These are phyloP conservation scores for Euthynnus affinis DNA, from an alignment of 2,797 vertebrate species.

Conservation along the genomic window DNA sequence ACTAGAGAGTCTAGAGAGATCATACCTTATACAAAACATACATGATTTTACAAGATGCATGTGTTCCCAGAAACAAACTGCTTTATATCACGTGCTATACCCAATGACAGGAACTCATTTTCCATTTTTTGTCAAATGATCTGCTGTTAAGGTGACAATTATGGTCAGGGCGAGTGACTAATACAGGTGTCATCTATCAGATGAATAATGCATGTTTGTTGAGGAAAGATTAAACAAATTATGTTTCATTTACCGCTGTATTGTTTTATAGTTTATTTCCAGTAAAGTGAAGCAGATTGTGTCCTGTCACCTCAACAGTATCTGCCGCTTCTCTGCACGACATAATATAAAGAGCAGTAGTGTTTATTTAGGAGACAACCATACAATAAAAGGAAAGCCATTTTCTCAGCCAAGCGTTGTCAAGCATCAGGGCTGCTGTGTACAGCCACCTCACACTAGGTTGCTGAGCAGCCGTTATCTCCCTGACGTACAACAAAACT, in stretches of 20 bases:
- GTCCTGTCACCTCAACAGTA: not conserved
- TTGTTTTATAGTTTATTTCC: slow-evolving; percentile 4
- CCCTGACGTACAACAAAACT: slow-evolving; percentile 45
- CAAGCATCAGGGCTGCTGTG: slow-evolving; percentile 25
- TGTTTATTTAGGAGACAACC: slow-evolving; percentile 45
- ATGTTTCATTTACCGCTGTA: too few species aligned
- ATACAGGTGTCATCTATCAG: not conserved
- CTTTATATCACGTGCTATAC: not conserved
- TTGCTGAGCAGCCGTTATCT: slow-evolving; percentile 69
- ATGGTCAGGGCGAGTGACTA: not conserved
- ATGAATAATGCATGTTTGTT: not conserved
- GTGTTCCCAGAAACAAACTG: slow-evolving; percentile 17
- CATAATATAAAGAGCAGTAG: slow-evolving; percentile 19
- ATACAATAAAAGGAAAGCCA: slow-evolving; percentile 33
- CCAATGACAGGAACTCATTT: slow-evolving; percentile 3
- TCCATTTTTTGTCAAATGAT: not conserved
- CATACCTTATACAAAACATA: not conserved
- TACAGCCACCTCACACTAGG: slow-evolving; percentile 27
- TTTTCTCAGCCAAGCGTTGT: slow-evolving; percentile 34
- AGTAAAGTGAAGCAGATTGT: slow-evolving; percentile 13
- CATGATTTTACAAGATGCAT: not conserved
- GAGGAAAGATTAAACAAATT: too few species aligned
- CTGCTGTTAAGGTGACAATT: not conserved
- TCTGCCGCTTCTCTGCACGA: not conserved
- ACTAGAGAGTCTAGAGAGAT: not conserved